A percentile compares a stretch with the other conserved stretches of the same genome.
phyloP scores from a whole-genome alignment of 2,888 invertebrate genomes.

The Carabus problematicus region DNA sequence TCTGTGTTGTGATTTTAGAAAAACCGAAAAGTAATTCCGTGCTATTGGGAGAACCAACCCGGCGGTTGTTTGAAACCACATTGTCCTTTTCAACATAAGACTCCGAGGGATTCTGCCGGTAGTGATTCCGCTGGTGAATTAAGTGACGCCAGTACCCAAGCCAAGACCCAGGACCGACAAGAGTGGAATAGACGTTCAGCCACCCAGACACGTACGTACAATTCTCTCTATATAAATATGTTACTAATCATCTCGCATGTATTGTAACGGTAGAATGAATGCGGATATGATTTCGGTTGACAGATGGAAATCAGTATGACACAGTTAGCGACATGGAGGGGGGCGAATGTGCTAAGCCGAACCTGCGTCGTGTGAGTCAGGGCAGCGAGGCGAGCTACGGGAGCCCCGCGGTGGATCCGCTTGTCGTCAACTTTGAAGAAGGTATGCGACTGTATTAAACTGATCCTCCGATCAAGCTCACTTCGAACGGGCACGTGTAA shows the following conservation, averaged over 20 bases:
- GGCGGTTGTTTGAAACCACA: slow-evolving; percentile 85
- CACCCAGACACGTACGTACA: slow-evolving; percentile 5
- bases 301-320: slow-evolving; percentile 36
- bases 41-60: slow-evolving; percentile 88
- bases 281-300: slow-evolving; percentile 2
- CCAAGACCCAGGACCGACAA: slow-evolving; percentile 42
- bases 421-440: slow-evolving; percentile 83
- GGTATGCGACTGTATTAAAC: slow-evolving; percentile 70
- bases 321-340: slow-evolving; percentile 30
- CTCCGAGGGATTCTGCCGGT: slow-evolving; percentile 51
- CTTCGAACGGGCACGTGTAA: slow-evolving; percentile 12
- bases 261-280: not conserved
- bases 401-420: slow-evolving; percentile 68
- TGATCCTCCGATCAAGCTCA: slow-evolving; percentile 4
- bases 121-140: slow-evolving; percentile 47
- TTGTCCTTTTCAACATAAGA: slow-evolving; percentile 81
- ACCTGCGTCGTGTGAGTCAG: slow-evolving; percentile 47
- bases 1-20: slow-evolving; percentile 64
- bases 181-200: slow-evolving; percentile 44
- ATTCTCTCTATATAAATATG: not conserved
- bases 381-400: slow-evolving; percentile 52
- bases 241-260: not conserved
- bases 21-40: slow-evolving; percentile 82
- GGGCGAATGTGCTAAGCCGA: slow-evolving; percentile 39
- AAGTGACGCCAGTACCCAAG: slow-evolving; percentile 44